Percentiles rank a stretch among this genome's conserved stretches.
Evolutionary conservation across 2,888 invertebrate genomes (phyloP).

Genomic region (Himalopsyche tibetana): DNA sequence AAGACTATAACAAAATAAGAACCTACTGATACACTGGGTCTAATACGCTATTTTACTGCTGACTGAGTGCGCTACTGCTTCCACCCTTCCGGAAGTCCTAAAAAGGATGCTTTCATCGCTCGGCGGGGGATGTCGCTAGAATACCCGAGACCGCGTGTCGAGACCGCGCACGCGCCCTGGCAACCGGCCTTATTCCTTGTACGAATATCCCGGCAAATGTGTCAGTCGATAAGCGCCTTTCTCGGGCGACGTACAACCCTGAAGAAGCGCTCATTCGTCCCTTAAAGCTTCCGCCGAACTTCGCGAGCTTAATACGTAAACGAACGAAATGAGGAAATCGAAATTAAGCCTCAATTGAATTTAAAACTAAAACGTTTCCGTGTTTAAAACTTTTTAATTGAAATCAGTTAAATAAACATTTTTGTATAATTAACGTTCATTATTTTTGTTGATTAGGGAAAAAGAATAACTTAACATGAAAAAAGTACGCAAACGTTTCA

Average conservation of each 20-base stretch:
- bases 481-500: constrained; percentile 26
- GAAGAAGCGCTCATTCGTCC: not conserved
- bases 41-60: not conserved
- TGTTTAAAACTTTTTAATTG: not conserved
- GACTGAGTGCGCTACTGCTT: constrained; percentile 26
- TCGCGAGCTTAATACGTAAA: constrained; percentile 42
- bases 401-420: not conserved
- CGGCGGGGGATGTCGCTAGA: constrained; percentile 54
- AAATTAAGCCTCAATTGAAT: not conserved
- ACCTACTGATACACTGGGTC: not conserved
- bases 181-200: constrained; percentile 53
- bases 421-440: not conserved
- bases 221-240: constrained; percentile 65
- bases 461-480: not conserved
- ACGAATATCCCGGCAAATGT: constrained; percentile 58
- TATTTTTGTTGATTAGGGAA: not conserved
- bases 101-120: constrained; percentile 46
- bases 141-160: constrained; percentile 55
- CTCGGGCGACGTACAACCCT: constrained; percentile 49
- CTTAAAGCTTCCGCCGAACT: not conserved
- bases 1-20: too few species aligned
- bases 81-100: constrained; percentile 44
- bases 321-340: not conserved
- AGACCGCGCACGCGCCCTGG: constrained; percentile 57
- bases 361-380: not conserved